Evolutionary conservation across 2,113 vertebrate species (phyloP).

Genomic region (Saimiri boliviensis): DNA sequence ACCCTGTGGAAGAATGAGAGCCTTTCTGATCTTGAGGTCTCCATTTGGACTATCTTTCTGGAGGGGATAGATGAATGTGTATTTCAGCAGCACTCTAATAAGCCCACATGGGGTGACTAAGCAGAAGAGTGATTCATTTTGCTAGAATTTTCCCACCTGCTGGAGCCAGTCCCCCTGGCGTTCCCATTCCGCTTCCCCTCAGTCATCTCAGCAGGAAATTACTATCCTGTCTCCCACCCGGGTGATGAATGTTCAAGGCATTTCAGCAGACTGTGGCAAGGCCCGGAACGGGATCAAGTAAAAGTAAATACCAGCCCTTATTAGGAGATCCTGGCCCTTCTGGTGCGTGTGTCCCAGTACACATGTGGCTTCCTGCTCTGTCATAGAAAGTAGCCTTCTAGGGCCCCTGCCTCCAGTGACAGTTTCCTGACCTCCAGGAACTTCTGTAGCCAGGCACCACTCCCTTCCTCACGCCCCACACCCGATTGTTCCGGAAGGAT

Average conservation of each 20-base stretch:
- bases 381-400: conserved; percentile 65
- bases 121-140: conserved; percentile 3
- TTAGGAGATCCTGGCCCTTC: conserved; percentile 47
- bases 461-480: conserved; percentile 86
- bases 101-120: background rate
- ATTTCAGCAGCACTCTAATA: background rate
- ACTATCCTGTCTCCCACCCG: background rate
- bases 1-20: background rate
- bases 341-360: conserved; percentile 52
- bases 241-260: conserved; percentile 1
- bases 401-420: conserved; percentile 61
- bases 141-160: conserved; percentile 36
- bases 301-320: conserved; percentile 56
- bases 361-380: conserved; percentile 64
- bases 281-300: background rate
- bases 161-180: background rate
- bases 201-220: conserved; percentile 51
- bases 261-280: background rate
- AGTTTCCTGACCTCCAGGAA: conserved; percentile 85
- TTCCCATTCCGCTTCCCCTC: background rate
- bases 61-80: accelerated
- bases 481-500: conserved; percentile 76
- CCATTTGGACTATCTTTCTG: background rate
- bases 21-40: background rate
- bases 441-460: conserved; percentile 75